Base-by-base conservation (phyloP, 2,888 invertebrate species). In the Thera obeliscata region DNA sequence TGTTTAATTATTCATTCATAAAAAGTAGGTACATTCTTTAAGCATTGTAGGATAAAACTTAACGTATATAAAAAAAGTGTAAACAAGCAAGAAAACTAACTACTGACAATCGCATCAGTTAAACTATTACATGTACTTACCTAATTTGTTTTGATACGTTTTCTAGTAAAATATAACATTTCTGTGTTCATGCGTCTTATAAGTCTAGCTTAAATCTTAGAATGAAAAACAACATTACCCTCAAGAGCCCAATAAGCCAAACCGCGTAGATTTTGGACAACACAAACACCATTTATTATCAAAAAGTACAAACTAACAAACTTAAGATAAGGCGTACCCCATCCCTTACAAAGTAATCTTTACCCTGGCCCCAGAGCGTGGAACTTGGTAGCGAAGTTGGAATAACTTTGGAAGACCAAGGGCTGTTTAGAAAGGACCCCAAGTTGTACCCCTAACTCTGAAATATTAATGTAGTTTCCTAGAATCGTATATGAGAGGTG, bases 371-470 rank as follows among this genome's bases (percentile, higher is more conserved):
- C 85, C 80, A 84, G 81, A 85, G 74, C 72, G 85, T 83, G 83
- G 86, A 86, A 84, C 83, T 83, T 61, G 62, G 54, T 79, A 83
- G 84, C 88, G 85, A 92, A 93, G 90, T 93, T 92, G 90, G 89
- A 93, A 93, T 90, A 93, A 93, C 93, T 93, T 93, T 86, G 78
- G 89, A 93, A 92, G 93, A 91, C 93, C 93, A 93, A 93, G 88
- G 93, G 93, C 93, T 93, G 93, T 93, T 93, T 93, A 88, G 91
- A 92, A 92, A 92, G 93, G 93, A 93, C 91, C 89, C 88, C 80
- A 88, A 89, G 82, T 90, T 87, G 81, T 78, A 78, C 80, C 85
- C 61, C 80, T 22, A 78, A 78, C 82, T 77, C 86, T 93, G 91
- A 92, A 93, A 93, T 93, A 93, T 93, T 93, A 93, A 93, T 93